A percentile compares a stretch with the other conserved stretches of the same genome.
phyloP scores from a whole-genome alignment of 2,888 invertebrate genomes.

The Drosophila cognata region DNA sequence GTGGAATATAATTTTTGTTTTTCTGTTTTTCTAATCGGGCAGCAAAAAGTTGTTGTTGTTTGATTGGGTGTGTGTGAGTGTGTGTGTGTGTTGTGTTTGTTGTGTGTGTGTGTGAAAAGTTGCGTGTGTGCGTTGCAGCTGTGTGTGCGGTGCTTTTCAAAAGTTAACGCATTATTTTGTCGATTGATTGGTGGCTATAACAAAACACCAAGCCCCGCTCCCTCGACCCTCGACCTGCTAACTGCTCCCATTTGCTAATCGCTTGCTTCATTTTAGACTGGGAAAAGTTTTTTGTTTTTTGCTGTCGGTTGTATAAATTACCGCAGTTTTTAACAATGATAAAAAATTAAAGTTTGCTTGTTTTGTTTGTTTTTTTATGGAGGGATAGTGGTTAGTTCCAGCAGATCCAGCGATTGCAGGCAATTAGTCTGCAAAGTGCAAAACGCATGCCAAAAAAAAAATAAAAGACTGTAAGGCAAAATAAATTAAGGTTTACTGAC shows the following conservation, averaged over 20 bases:
- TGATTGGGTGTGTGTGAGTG: conserved; percentile 14
- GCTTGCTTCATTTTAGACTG: conserved; percentile 58
- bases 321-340: conserved; percentile 80
- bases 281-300: conserved; percentile 57
- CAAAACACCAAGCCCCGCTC: not conserved
- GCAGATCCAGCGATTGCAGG: conserved; percentile 49
- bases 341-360: conserved; percentile 71
- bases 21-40: conserved; percentile 50
- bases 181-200: conserved; percentile 69
- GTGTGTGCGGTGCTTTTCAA: conserved; percentile 50
- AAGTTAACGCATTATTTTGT: conserved; percentile 82
- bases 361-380: conserved; percentile 35
- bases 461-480: conserved; percentile 1
- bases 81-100: not conserved
- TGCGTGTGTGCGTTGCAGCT: conserved; percentile 72
- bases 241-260: conserved; percentile 39
- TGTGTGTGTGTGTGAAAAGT: conserved; percentile 61
- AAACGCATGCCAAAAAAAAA: conserved; percentile 17
- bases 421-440: conserved; percentile 71
- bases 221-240: not conserved
- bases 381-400: not conserved
- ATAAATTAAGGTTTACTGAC: conserved; percentile 10
- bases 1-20: conserved; percentile 55
- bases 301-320: conserved; percentile 73
- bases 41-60: conserved; percentile 40